phyloP scores from a whole-genome alignment of 2,888 invertebrate species.

The Eledone cirrhosa region DNA sequence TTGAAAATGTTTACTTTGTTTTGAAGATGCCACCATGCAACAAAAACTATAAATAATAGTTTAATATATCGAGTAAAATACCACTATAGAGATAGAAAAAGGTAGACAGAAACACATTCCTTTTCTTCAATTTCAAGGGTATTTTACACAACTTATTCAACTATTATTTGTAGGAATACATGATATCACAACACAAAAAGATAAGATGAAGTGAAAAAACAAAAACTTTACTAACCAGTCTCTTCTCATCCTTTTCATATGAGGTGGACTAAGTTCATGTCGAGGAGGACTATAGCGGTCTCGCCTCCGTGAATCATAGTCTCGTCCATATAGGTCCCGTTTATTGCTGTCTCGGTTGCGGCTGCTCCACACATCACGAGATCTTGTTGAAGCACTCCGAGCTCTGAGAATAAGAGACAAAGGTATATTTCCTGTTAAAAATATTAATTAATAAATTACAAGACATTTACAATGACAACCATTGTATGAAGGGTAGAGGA shows the following conservation, averaged over 20 bases:
- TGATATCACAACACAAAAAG: not conserved
- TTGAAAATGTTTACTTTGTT: too few species aligned
- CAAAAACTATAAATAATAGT: too few species aligned
- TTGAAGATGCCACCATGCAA: too few species aligned
- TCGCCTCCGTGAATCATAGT: slow-evolving; percentile 58
- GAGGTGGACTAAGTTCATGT: slow-evolving; percentile 63
- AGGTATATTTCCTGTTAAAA: not conserved
- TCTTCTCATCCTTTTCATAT: slow-evolving; percentile 64
- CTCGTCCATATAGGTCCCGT: slow-evolving; percentile 56
- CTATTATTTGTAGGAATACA: not conserved
- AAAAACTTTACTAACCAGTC: slow-evolving; percentile 57
- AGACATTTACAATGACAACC: too few species aligned
- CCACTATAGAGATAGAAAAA: too few species aligned
- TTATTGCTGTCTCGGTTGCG: slow-evolving; percentile 52
- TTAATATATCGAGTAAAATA: too few species aligned
- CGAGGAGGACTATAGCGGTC: slow-evolving; percentile 60
- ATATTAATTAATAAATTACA: too few species aligned
- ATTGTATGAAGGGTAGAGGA: too few species aligned
- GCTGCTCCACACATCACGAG: slow-evolving; percentile 47
- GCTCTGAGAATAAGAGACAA: not conserved
- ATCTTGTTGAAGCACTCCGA: slow-evolving; percentile 28
- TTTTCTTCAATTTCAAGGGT: too few species aligned
- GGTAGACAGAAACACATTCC: too few species aligned
- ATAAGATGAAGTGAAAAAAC: not conserved
- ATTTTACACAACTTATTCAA: too few species aligned